Percentiles rank a stretch among this genome's conserved stretches.
Conservation (phyloP, 2,888 invertebrate genomes). For the Pherbina coryleti region DNA sequence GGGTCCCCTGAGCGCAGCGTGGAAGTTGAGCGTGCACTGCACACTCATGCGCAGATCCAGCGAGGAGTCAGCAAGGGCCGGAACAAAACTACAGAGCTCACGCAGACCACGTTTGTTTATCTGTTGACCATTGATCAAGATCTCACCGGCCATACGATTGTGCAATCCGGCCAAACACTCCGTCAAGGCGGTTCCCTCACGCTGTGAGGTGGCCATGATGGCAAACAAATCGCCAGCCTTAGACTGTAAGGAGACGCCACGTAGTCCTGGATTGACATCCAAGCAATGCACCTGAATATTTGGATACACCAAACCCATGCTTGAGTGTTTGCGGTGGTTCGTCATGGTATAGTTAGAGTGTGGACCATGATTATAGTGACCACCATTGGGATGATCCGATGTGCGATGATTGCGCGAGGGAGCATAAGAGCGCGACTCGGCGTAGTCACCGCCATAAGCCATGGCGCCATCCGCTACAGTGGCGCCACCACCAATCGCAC, state of each 20-base stretch:
- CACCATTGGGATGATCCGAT: slow-evolving; percentile 54
- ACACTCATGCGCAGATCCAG: slow-evolving; percentile 84
- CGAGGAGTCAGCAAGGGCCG: slow-evolving; percentile 65
- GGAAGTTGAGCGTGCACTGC: slow-evolving; percentile 88
- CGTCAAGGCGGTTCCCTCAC: slow-evolving; percentile 87
- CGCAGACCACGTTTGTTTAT: slow-evolving; percentile 79
- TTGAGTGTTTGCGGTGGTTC: slow-evolving; percentile 66
- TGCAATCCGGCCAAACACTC: slow-evolving; percentile 85
- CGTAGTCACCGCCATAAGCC: slow-evolving; percentile 57
- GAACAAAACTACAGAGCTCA: slow-evolving; percentile 76
- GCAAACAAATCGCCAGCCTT: slow-evolving; percentile 92
- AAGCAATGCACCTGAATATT: slow-evolving; percentile 74
- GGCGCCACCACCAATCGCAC: slow-evolving; percentile 70
- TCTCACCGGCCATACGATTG: slow-evolving; percentile 79
- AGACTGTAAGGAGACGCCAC: slow-evolving; percentile 84
- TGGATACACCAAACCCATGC: slow-evolving; percentile 67
- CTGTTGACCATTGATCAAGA: slow-evolving; percentile 88
- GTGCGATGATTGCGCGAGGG: slow-evolving; percentile 53
- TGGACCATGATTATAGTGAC: slow-evolving; percentile 23
- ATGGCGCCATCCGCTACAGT: slow-evolving; percentile 53
- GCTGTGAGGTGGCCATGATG: slow-evolving; percentile 88
- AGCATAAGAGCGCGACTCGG: slow-evolving; percentile 66
- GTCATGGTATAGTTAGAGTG: slow-evolving; percentile 50
- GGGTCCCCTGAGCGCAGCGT: slow-evolving; percentile 76
- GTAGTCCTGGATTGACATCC: slow-evolving; percentile 84